phyloP scores from a whole-genome alignment of 2,888 invertebrate species.

The Lymantria dispar region DNA sequence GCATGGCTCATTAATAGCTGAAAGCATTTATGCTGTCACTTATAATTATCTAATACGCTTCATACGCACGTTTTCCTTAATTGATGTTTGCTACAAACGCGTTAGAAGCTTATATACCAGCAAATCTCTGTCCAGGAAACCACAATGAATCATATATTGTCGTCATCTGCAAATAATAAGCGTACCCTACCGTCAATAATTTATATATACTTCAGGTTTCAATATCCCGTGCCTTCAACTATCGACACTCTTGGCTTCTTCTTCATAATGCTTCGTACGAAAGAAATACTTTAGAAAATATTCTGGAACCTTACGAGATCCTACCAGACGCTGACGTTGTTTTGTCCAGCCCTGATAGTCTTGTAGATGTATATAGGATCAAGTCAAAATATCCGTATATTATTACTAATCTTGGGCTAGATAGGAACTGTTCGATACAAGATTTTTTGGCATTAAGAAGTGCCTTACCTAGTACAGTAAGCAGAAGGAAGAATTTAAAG shows the following conservation, averaged over 20 bases:
- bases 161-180: too few relatives aligned
- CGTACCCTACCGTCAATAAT: background rate
- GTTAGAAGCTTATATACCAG: too few relatives aligned
- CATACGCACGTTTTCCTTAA: too few relatives aligned
- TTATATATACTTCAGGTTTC: constrained; percentile 48
- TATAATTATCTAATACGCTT: too few relatives aligned
- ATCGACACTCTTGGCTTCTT: constrained; percentile 62
- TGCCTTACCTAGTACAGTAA: constrained; percentile 40
- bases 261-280: constrained; percentile 41
- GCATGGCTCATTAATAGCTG: too few relatives aligned
- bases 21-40: too few relatives aligned
- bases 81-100: too few relatives aligned
- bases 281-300: constrained; percentile 24
- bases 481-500: constrained; percentile 52
- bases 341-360: constrained; percentile 40
- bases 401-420: constrained; percentile 33
- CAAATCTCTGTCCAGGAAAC: too few relatives aligned
- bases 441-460: constrained; percentile 42
- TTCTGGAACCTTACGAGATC: constrained; percentile 36
- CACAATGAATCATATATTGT: too few relatives aligned
- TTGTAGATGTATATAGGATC: constrained; percentile 56
- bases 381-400: constrained; percentile 38
- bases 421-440: constrained; percentile 14
- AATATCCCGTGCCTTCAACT: constrained; percentile 51
- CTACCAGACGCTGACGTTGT: constrained; percentile 65